phyloP scores from a whole-genome alignment of 2,113 vertebrate species.

The Paramormyrops kingsleyae region DNA sequence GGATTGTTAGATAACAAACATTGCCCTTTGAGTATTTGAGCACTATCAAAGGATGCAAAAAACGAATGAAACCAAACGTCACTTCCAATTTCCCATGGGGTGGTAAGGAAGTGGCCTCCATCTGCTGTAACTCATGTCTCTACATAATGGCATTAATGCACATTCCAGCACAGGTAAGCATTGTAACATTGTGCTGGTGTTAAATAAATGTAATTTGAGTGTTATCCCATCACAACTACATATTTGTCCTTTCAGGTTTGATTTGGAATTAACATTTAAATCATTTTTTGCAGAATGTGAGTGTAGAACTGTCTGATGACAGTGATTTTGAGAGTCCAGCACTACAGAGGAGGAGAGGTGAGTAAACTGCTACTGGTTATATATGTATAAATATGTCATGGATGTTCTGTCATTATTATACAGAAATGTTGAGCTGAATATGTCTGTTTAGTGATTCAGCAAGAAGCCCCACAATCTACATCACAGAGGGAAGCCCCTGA shows the following conservation, averaged over 20 bases:
- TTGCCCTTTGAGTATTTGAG: neutral
- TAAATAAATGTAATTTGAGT: neutral
- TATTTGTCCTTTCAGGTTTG: neutral
- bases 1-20: neutral
- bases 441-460: neutral
- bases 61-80: neutral
- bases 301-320: neutral
- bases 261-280: neutral
- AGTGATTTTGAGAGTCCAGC: neutral
- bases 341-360: neutral
- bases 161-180: neutral
- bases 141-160: neutral
- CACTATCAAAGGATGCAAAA: neutral
- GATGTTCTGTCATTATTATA: neutral
- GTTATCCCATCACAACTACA: neutral
- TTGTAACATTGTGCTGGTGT: neutral
- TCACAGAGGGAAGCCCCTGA: neutral
- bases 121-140: neutral
- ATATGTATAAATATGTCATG: neutral
- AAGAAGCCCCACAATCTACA: neutral
- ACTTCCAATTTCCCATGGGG: neutral
- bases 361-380: neutral
- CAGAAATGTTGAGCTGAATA: neutral
- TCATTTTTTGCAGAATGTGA: neutral
- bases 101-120: neutral